A percentile compares a stretch with the other conserved stretches of the same genome.
phyloP scores from a whole-genome alignment of 2,113 vertebrate species.

The Rhinoderma darwinii region DNA sequence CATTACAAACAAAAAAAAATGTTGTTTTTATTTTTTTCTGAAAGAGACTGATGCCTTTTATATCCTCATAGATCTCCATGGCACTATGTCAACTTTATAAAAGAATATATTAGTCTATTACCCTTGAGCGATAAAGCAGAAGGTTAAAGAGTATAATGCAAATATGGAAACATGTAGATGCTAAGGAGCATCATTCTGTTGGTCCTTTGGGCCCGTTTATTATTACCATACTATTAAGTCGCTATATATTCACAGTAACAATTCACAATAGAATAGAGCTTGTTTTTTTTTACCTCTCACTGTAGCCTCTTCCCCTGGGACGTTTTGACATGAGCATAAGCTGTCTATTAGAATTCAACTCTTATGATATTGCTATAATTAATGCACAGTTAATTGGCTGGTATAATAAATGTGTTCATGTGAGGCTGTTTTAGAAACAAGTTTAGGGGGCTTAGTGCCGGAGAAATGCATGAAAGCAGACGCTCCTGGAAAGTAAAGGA shows the following conservation, averaged over 20 bases:
- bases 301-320: constrained; percentile 52
- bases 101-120: constrained; percentile 42
- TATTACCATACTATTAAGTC: constrained; percentile 55
- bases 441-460: constrained; percentile 30
- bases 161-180: constrained; percentile 39
- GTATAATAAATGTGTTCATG: constrained; percentile 54
- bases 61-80: neutral
- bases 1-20: neutral
- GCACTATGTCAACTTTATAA: constrained; percentile 20
- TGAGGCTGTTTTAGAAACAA: constrained; percentile 33
- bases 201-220: constrained; percentile 51
- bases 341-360: constrained; percentile 60
- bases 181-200: constrained; percentile 22
- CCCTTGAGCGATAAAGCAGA: constrained; percentile 44
- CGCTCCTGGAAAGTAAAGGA: neutral
- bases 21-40: neutral
- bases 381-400: constrained; percentile 60
- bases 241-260: constrained; percentile 39
- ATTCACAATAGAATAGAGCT: constrained; percentile 33
- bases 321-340: constrained; percentile 59
- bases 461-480: constrained; percentile 36
- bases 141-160: constrained; percentile 57
- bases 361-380: constrained; percentile 61
- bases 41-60: neutral
- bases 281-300: constrained; percentile 45